A percentile compares a stretch with the other conserved stretches of the same genome.
These are phyloP conservation scores for Cyrtorhinus lividipennis DNA, from an alignment of 1,140 invertebrate species.

Conservation along the genomic window DNA sequence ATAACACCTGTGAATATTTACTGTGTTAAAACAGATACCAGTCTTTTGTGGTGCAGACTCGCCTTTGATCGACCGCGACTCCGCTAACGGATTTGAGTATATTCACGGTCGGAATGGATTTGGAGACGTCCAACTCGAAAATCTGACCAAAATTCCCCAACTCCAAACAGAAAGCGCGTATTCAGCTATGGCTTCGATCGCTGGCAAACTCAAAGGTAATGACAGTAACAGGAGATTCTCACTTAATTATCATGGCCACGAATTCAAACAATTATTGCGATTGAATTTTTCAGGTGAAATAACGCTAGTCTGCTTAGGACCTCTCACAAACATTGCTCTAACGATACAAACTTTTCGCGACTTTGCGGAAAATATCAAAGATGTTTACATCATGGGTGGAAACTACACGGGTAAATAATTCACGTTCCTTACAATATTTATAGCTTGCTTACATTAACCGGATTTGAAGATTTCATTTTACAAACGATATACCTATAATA, in stretches of 20 bases:
- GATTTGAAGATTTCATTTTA: too few relatives aligned
- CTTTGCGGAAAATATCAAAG: constrained; percentile 43
- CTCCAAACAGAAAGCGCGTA: constrained; percentile 33
- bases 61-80: constrained; percentile 29
- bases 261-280: neutral
- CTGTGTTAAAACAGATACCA: constrained; percentile 52
- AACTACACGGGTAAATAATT: constrained; percentile 43
- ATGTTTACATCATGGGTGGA: constrained; percentile 60
- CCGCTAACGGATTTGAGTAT: neutral
- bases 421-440: too few relatives aligned
- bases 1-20: too few relatives aligned
- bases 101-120: constrained; percentile 48
- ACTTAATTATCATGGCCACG: neutral
- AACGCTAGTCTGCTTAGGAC: constrained; percentile 46
- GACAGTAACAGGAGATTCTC: constrained; percentile 12
- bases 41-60: constrained; percentile 42
- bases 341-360: constrained; percentile 47
- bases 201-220: constrained; percentile 32
- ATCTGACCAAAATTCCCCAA: constrained; percentile 27
- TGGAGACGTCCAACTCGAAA: constrained; percentile 35
- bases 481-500: too few relatives aligned
- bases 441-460: too few relatives aligned
- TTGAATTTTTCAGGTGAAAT: constrained; percentile 23
- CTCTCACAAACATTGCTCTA: constrained; percentile 62
- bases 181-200: constrained; percentile 34